These are phyloP conservation scores for Timema podura DNA, from an alignment of 2,888 invertebrate genomes.

Conservation along the genomic window DNA sequence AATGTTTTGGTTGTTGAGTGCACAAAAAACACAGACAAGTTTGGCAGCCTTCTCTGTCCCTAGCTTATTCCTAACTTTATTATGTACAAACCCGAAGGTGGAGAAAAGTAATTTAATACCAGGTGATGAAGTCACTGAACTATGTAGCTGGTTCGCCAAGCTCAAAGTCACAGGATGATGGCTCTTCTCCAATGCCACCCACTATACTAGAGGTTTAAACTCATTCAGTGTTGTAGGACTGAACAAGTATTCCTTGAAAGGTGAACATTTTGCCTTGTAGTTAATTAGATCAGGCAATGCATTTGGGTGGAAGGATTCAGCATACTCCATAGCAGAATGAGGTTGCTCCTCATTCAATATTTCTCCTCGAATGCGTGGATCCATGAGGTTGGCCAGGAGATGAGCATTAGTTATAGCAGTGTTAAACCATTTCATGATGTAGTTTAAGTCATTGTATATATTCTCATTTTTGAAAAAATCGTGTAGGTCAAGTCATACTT, in stretches of 20 bases:
- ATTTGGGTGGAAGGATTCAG: not conserved
- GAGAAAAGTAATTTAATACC: slow-evolving; percentile 3
- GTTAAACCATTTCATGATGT: slow-evolving; percentile 5
- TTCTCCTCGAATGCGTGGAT: slow-evolving; percentile 6
- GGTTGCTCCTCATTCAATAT: slow-evolving; percentile 12
- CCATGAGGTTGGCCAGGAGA: slow-evolving; percentile 2
- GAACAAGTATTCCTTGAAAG: slow-evolving; percentile 10
- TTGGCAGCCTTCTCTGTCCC: slow-evolving; percentile 2
- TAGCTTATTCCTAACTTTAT: not conserved
- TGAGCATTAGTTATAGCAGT: not conserved
- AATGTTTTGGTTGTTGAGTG: slow-evolving; percentile 5
- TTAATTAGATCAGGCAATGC: not conserved
- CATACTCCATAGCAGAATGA: slow-evolving; percentile 1
- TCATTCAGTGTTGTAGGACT: not conserved
- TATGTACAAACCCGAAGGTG: slow-evolving; percentile 1
- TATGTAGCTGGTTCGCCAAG: too few species aligned
- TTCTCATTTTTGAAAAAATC: slow-evolving; percentile 14
- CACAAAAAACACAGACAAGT: slow-evolving; percentile 10
- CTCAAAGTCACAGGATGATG: not conserved
- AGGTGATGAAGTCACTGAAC: slow-evolving; percentile 5
- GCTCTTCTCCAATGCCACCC: slow-evolving; percentile 10
- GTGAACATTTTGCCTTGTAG: not conserved
- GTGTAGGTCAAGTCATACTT: slow-evolving; percentile 10
- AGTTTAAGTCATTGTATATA: not conserved
- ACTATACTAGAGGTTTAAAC: slow-evolving; percentile 6